Base-by-base conservation (phyloP, 1,140 invertebrate species). In the Halotydeus destructor region DNA sequence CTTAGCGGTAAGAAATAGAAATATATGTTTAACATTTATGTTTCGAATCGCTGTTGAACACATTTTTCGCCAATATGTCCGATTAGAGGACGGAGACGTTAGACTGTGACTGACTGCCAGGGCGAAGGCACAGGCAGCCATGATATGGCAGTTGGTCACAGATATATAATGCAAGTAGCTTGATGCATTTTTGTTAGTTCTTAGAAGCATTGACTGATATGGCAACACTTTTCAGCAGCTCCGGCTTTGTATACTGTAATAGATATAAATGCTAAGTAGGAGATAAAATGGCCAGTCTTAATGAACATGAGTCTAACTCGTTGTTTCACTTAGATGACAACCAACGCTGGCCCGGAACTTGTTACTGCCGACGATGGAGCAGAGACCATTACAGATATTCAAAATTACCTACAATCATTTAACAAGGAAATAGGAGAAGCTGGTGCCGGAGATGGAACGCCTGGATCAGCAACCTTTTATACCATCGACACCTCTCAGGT, bases 341-440 rank as follows among this genome's bases (percentile, higher is more conserved):
- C 27, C 8, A 30, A 14, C 8, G 14, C 8, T 9, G 8, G 8
- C 8, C 8, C 8, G 27, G 14, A 9, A 30, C 27, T 14, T 30
- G 14, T 8, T 9, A 36, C 14, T 9, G 47, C 45, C 5, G 30
- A 3, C 3, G 33, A 41, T 44, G n/a, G n/a, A n/a, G 45, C 49
- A 38, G 50, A 51, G 42, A 47, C 45, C 38, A 51, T 51, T 19
- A 39, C 70, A 24, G 76, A 79, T 49, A 77, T 81, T 50, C 78
- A 83, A 51, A 76, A 76, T 40, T 83, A 83, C 52, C 60, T 84
- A 31, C 76, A 74, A 40, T 76, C 76, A 3, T 82, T 83, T 54
- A 78, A 84, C 52, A 81, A 81, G 54, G 78, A 83, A 59, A 82
- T 83, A 37, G 55, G 37, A 25, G 47, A 55, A 14, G 28, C 19